Evolutionary conservation across 2,888 invertebrate species (phyloP), one percentile per base, ranked within the genome.

Genomic region (Callimorpha dominula): DNA sequence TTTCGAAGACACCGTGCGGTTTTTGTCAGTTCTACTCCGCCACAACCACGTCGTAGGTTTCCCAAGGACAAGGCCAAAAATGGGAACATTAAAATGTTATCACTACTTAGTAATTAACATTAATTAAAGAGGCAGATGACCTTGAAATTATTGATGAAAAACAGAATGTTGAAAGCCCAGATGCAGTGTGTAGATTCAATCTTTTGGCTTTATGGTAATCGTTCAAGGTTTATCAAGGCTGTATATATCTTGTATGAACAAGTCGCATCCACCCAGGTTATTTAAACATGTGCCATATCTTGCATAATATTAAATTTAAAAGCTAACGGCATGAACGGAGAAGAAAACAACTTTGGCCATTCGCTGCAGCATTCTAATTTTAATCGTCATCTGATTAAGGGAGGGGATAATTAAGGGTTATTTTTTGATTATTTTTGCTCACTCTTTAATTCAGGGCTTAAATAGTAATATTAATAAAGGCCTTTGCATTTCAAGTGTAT

Each of bases 201-300:
- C 49, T 65, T 65, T 15, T 49, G 4, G 0, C 14, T 65, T 49
- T 31, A 50, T 31, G 46, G 65, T 65, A 49, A 49, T 31, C 65
- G 49, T 31, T 65, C 14, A 65, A 49, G 65, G 49, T 65, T 17
- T 65, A 40, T 65, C 65, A 65, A 65, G 49, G 65, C 65, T 65
- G 31, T 17, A 31, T 17, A 31, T n/a, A 65, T 17, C 1, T 65
- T 50, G 31, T 65, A 50, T 40, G 40, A 50, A 65, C 50, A 17
- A 9, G 50, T 40, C 31, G 4, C 17, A 50, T 50, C 65, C 31
- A 31, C 4, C 15, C 31, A 65, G 65, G 65, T 65, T 49, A n/a
- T 31, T 65, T 50, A 65, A 50, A 65, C 50, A 5, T 65, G 50
- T 49, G 49, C 17, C 1, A 50, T 65, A 50, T 17, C 40, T 65